Conservation (phyloP, 2,113 vertebrate genomes). For the Ondatra zibethicus region DNA sequence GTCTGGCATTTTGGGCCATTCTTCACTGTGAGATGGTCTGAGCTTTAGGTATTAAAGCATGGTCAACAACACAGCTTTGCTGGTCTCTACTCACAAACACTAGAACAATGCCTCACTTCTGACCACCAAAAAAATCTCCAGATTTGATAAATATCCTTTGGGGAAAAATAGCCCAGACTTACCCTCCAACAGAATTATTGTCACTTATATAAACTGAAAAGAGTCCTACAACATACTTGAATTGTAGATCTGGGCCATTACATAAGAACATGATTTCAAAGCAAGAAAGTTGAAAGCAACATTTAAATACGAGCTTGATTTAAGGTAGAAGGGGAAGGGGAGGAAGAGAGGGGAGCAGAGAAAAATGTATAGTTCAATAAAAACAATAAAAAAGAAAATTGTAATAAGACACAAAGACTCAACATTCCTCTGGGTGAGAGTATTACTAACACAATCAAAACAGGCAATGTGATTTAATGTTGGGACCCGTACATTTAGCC, state of each 20-base stretch:
- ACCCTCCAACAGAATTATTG: background rate
- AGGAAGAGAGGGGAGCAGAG: no score
- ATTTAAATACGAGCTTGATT: background rate
- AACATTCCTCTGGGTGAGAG: background rate
- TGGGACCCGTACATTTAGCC: background rate
- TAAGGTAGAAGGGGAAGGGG: background rate
- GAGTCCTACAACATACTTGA: background rate
- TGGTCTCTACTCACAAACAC: background rate
- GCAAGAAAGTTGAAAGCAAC: background rate
- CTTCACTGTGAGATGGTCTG: background rate
- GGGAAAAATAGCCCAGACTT: fast-evolving
- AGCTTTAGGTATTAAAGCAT: background rate
- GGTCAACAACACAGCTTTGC: background rate
- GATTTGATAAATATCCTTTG: background rate
- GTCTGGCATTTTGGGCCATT: background rate
- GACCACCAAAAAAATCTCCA: background rate
- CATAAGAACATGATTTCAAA: background rate
- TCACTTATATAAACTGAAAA: background rate
- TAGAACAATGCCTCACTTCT: background rate
- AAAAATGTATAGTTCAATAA: no score
- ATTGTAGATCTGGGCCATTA: background rate
- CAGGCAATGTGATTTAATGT: background rate
- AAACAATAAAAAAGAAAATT: background rate
- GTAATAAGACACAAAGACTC: background rate
- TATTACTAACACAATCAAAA: background rate